phyloP scores from a whole-genome alignment of 2,113 vertebrate genomes.

The Hippopotamus amphibius region DNA sequence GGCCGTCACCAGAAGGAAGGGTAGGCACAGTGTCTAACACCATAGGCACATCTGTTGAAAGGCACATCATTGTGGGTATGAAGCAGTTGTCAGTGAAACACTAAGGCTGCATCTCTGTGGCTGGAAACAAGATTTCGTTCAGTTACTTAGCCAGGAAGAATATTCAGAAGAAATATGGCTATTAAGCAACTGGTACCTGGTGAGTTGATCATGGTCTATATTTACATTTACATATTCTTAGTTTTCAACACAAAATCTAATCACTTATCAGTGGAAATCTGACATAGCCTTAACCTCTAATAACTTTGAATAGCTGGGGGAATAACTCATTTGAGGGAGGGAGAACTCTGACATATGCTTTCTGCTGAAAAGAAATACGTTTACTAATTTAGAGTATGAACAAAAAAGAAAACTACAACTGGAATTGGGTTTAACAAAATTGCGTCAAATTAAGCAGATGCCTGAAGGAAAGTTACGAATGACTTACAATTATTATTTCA shows the following conservation, averaged over 20 bases:
- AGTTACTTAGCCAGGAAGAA: not conserved
- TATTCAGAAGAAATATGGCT: not conserved
- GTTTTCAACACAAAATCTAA: not conserved
- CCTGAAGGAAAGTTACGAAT: conserved; percentile 23
- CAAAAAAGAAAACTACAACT: not conserved
- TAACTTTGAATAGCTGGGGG: not conserved
- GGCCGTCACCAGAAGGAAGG: not conserved
- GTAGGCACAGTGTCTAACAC: not conserved
- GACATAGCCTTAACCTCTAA: not conserved
- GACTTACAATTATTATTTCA: conserved; percentile 37
- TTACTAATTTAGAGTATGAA: not conserved
- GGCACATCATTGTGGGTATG: not conserved
- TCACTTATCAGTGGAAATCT: not conserved
- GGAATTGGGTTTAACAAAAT: not conserved
- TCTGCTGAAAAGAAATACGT: conserved; percentile 2
- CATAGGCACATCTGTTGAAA: not conserved
- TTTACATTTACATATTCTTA: not conserved
- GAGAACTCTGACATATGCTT: not conserved
- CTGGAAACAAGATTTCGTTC: not conserved
- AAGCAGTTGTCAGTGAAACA: not conserved
- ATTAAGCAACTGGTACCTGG: not conserved
- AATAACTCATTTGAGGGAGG: not conserved
- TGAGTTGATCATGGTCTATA: not conserved
- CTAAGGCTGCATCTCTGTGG: not conserved
- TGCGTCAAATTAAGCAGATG: not conserved